These are phyloP conservation scores for Syrmaticus mikado DNA, from an alignment of 2,113 vertebrate species.

Conservation along the genomic window DNA sequence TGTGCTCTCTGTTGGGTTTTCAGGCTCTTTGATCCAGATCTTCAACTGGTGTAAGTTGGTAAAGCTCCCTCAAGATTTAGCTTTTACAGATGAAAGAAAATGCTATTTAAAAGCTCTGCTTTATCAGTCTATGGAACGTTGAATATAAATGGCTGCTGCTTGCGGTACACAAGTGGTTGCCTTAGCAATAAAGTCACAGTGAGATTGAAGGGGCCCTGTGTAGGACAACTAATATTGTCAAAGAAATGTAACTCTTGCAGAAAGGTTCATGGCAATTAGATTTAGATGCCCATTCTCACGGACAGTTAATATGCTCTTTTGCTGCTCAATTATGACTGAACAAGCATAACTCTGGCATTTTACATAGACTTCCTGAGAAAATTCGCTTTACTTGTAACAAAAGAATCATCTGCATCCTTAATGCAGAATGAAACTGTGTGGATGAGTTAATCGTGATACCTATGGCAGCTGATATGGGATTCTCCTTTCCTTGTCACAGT, in stretches of 20 bases:
- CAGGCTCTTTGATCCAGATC: not conserved
- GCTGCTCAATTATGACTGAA: not conserved
- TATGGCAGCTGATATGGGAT: not conserved
- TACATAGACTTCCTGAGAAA: not conserved
- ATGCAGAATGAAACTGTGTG: not conserved
- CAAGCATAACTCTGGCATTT: not conserved
- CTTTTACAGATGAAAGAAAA: conserved; percentile 16
- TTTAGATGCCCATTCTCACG: not conserved
- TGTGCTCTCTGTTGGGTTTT: not conserved
- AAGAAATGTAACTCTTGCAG: not conserved
- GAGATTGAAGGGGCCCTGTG: not conserved
- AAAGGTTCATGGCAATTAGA: not conserved
- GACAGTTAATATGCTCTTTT: not conserved
- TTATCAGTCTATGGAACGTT: not conserved
- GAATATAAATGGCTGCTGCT: conserved; percentile 7
- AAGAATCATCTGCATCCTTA: not conserved
- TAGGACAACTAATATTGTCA: not conserved
- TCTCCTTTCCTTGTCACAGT: not conserved
- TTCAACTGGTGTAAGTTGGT: not conserved
- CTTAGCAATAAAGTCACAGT: conserved; percentile 5
- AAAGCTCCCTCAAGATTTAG: not conserved
- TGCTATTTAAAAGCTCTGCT: not conserved
- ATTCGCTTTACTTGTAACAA: not conserved
- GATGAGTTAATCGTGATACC: not conserved
- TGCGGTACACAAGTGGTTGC: not conserved